A percentile compares a stretch with the other conserved stretches of the same genome.
phyloP scores from a whole-genome alignment of 2,113 vertebrate species.

The Solenodon paradoxus region DNA sequence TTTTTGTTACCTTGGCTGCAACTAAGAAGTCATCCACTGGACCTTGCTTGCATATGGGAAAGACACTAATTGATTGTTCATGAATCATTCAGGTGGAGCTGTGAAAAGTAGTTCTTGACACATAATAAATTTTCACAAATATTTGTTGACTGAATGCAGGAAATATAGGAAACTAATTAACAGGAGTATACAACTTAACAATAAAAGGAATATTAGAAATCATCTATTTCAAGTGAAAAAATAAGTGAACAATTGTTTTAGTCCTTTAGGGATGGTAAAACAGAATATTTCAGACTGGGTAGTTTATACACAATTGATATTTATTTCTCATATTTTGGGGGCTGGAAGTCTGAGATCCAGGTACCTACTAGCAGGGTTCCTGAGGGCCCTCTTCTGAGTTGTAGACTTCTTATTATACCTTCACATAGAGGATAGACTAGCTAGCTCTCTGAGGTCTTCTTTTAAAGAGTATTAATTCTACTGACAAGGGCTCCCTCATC shows the following conservation, averaged over 20 bases:
- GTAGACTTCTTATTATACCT: background rate
- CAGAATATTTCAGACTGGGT: background rate
- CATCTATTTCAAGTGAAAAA: background rate
- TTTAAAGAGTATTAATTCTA: background rate
- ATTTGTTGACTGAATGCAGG: background rate
- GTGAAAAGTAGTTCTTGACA: conserved; percentile 19
- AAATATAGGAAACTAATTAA: background rate
- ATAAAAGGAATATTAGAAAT: background rate
- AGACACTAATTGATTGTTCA: background rate
- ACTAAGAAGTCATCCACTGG: background rate
- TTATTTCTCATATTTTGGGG: background rate
- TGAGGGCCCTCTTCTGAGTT: background rate
- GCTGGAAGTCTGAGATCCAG: background rate
- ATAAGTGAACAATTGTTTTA: background rate
- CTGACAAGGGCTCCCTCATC: background rate
- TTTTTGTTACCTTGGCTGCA: background rate
- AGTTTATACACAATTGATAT: background rate
- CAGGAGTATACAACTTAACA: background rate
- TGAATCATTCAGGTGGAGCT: conserved; percentile 21
- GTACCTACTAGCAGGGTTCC: too few species aligned
- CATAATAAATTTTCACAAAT: background rate
- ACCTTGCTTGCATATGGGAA: background rate
- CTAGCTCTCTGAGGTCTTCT: background rate
- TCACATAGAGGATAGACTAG: background rate
- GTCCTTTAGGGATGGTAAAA: background rate